Percentiles rank a stretch among this genome's conserved stretches.
Evolutionary conservation across 92 coral and sea anemone genomes (phyloP).

Genomic region (Epizoanthus scotinus): DNA sequence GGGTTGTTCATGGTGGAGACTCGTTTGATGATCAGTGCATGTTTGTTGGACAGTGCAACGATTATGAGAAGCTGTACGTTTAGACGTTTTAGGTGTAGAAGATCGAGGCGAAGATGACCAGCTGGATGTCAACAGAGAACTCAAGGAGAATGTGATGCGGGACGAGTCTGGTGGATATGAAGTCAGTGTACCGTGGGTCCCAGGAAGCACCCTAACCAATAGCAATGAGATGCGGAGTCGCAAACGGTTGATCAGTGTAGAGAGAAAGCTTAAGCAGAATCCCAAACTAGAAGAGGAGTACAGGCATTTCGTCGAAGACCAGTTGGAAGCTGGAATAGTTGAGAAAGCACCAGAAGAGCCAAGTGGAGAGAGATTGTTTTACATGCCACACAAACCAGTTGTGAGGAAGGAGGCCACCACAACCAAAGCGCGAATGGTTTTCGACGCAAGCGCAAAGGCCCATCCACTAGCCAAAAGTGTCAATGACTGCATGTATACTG

Average conservation of each 20-base stretch:
- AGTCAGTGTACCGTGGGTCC: constrained; percentile 57
- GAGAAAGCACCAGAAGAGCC: constrained; percentile 32
- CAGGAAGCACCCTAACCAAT: constrained; percentile 39
- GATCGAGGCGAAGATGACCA: constrained; percentile 49
- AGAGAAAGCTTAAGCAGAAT: constrained; percentile 33
- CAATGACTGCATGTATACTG: constrained; percentile 60
- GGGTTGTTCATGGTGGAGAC: constrained; percentile 52
- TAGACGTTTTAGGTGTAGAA: constrained; percentile 43
- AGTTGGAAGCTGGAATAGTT: constrained; percentile 34
- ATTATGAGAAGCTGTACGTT: constrained; percentile 39
- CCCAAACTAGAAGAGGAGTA: constrained; percentile 5
- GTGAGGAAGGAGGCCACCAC: constrained; percentile 57
- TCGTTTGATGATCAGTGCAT: constrained; percentile 3
- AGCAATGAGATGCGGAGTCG: constrained; percentile 47
- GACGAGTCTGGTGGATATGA: constrained; percentile 51
- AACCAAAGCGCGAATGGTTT: constrained; percentile 64
- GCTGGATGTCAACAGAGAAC: constrained; percentile 40
- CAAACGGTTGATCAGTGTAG: constrained; percentile 21
- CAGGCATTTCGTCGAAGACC: constrained; percentile 31
- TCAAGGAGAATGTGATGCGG: constrained; percentile 49
- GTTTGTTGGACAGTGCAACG: constrained; percentile 1
- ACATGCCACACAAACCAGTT: constrained; percentile 67
- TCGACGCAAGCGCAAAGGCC: constrained; percentile 62
- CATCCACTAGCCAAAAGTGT: constrained; percentile 56
- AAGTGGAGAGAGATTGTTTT: constrained; percentile 37